Evolutionary conservation across 2,113 vertebrate species (phyloP).

Genomic region (Hymenochirus boettgeri): DNA sequence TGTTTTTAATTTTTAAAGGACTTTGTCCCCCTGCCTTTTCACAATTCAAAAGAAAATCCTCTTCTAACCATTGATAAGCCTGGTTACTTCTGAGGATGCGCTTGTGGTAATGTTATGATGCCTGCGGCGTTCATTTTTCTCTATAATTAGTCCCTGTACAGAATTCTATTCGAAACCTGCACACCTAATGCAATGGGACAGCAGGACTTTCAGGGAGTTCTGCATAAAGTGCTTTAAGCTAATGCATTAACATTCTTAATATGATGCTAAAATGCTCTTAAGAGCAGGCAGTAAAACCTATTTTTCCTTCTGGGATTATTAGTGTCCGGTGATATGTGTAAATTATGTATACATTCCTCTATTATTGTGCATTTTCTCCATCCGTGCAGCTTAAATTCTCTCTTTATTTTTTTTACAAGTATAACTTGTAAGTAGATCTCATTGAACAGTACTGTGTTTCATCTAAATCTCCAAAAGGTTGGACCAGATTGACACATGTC

Average conservation of each 20-base stretch:
- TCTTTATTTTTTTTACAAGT: constrained; percentile 6
- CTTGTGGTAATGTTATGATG: too few species aligned
- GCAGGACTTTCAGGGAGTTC: too few species aligned
- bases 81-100: too few species aligned
- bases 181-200: constrained; percentile 8
- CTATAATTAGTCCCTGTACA: too few species aligned
- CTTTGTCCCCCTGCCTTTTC: too few species aligned
- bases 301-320: constrained; percentile 49
- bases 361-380: too few species aligned
- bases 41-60: too few species aligned
- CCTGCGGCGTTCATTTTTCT: too few species aligned
- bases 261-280: constrained; percentile 51
- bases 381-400: constrained; percentile 5
- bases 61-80: too few species aligned
- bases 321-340: constrained; percentile 31
- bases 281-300: constrained; percentile 53
- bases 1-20: too few species aligned
- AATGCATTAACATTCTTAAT: constrained; percentile 52
- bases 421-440: neutral
- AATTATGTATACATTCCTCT: constrained; percentile 39
- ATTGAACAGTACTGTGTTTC: neutral
- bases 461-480: too few species aligned
- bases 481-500: too few species aligned
- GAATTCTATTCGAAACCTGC: neutral
- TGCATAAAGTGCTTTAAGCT: constrained; percentile 57